Evolutionary conservation across 2,113 vertebrate species (phyloP).

Genomic region (Tretioscincus oriximinensis): DNA sequence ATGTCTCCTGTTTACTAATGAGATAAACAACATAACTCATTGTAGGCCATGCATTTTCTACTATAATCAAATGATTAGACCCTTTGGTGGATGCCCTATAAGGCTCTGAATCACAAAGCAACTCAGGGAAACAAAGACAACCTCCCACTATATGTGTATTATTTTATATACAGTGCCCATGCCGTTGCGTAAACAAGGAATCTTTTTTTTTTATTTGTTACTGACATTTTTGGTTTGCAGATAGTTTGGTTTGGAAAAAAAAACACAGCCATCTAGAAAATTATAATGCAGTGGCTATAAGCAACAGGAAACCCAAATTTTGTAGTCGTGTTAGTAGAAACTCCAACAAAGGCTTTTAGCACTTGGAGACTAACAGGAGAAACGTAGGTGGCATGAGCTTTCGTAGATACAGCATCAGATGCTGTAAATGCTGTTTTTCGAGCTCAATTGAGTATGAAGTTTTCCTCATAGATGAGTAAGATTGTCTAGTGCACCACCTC

Average conservation of each 20-base stretch:
- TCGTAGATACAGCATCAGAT: neutral
- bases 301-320: slow-evolving; percentile 19
- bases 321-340: neutral
- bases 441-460: neutral
- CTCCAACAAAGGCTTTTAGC: no score
- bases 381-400: no score
- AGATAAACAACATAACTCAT: slow-evolving; percentile 79
- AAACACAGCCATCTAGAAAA: neutral
- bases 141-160: neutral
- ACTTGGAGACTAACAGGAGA: no score
- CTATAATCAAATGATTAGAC: slow-evolving; percentile 65
- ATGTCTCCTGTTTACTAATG: slow-evolving; percentile 75
- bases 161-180: slow-evolving; percentile 4
- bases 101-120: slow-evolving; percentile 56
- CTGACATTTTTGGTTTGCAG: slow-evolving; percentile 1
- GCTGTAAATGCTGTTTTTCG: slow-evolving; percentile 17
- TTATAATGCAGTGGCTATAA: slow-evolving; percentile 6
- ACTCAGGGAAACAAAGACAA: slow-evolving; percentile 14
- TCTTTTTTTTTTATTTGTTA: slow-evolving; percentile 8
- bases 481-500: neutral
- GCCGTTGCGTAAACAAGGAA: neutral
- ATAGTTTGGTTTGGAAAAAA: neutral
- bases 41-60: slow-evolving; percentile 63
- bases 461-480: neutral
- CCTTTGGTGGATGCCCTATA: slow-evolving; percentile 62